Evolutionary conservation across 2,888 invertebrate species (phyloP), one percentile per base, ranked within the genome.

Genomic region (Drosophila flavopinicola): DNA sequence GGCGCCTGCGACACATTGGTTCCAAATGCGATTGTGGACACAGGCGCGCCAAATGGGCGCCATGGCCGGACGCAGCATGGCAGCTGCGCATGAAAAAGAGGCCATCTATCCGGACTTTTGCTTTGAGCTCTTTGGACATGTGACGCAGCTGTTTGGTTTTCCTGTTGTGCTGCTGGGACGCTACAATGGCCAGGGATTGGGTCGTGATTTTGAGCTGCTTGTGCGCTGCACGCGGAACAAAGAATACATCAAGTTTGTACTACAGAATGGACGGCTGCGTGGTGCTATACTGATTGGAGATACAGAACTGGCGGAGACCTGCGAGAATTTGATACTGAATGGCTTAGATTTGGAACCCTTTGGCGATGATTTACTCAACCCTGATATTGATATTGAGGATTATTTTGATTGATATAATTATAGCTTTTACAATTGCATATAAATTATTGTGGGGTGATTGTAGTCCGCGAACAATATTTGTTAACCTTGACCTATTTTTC

Each of bases 31-130:
- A 60, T 91, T 99, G 29, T 99, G 99, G 99, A 97, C 98, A 0
- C 99, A 99, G 92, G 99, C 99, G 0, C 92, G 98, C 52, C 98
- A 99, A 91, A 99, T 99, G 98, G 99, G 99, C 7, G 93, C 94
- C 52, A 98, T 97, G 93, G 98, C 97, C 20, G 99, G 97, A 0
- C 96, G 96, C 90, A 94, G 95, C 57, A 99, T 99, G 96, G 93
- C 94, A 65, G 87, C 91, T 1, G 66, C 56, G 2, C 88, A 93
- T 6, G 92, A 91, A 9, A 92, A 93, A 6, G 94, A 96, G 90
- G 92, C 93, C 70, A 92, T 96, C 10, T 91, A 95, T 54, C 96
- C 95, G 91, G 99, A 99, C 90, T 98, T 99, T 90, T 97, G 97
- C 90, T 99, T 99, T 92, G 99, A 99, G 92, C 91, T 99, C 29